Percentiles rank a stretch among this genome's conserved stretches.
phyloP scores from a whole-genome alignment of 2,888 invertebrate genomes.

The Branchipolynoe longqiensis region DNA sequence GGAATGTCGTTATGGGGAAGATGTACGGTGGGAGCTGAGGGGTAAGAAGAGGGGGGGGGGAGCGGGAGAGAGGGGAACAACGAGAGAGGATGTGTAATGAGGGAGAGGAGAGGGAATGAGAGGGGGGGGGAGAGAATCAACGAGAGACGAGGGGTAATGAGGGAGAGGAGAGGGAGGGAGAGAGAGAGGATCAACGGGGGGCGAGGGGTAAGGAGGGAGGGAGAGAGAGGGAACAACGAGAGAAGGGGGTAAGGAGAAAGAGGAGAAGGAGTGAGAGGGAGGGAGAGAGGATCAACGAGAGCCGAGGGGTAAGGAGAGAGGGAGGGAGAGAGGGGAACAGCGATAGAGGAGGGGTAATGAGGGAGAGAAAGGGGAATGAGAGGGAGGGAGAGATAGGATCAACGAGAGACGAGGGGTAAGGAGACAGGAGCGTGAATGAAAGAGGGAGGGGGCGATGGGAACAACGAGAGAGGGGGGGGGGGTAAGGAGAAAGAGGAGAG shows the following conservation, averaged over 20 bases:
- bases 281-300: conserved; percentile 6
- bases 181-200: background rate
- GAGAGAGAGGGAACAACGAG: background rate
- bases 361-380: background rate
- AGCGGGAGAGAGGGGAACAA: no score
- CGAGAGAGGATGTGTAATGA: background rate
- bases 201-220: background rate
- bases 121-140: no score
- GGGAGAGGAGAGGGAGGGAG: conserved; percentile 3
- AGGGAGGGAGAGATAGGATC: no score
- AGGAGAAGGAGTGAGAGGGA: background rate
- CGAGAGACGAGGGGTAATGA: background rate
- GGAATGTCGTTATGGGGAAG: background rate
- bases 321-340: background rate
- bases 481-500: background rate
- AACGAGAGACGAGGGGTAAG: no score
- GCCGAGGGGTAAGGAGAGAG: background rate
- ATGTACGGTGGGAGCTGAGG: no score
- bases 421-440: no score
- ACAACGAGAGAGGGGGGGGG: background rate
- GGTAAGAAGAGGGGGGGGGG: no score
- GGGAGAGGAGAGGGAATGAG: no score
- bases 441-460: background rate
- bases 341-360: background rate
- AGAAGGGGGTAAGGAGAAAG: background rate